Percentiles rank a stretch among this genome's conserved stretches.
Conservation (phyloP, 2,888 invertebrate genomes). For the Muscina levida region DNA sequence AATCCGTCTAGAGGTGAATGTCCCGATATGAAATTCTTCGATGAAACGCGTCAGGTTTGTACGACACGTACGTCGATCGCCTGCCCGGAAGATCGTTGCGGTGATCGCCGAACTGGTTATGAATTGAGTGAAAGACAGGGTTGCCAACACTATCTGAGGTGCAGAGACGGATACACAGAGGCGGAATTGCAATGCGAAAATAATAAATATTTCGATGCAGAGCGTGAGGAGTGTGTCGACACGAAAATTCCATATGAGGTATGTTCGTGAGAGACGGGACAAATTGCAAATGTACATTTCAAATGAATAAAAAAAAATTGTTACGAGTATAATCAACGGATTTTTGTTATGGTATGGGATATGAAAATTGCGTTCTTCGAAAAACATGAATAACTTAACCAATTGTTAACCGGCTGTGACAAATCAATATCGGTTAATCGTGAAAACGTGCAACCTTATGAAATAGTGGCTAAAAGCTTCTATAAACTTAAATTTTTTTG, state of each 20-base stretch:
- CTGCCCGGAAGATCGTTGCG: conserved; percentile 74
- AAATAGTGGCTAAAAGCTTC: too few relatives aligned
- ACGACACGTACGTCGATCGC: conserved; percentile 64
- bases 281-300: background rate
- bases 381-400: too few relatives aligned
- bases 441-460: too few relatives aligned
- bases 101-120: conserved; percentile 69
- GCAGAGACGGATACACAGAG: conserved; percentile 67
- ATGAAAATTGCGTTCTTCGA: too few relatives aligned
- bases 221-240: conserved; percentile 65
- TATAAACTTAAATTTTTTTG: too few relatives aligned
- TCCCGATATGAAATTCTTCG: conserved; percentile 69
- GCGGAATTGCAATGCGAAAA: conserved; percentile 69
- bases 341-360: too few relatives aligned
- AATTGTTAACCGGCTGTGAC: too few relatives aligned
- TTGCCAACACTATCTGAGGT: conserved; percentile 73
- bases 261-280: conserved; percentile 65
- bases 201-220: conserved; percentile 69
- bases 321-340: background rate
- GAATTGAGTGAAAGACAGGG: conserved; percentile 67
- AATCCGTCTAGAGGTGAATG: conserved; percentile 71
- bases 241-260: conserved; percentile 63
- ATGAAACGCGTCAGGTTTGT: conserved; percentile 67
- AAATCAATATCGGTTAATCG: too few relatives aligned
- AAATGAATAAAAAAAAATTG: background rate